phyloP scores from a whole-genome alignment of 2,888 invertebrate genomes.

The Archips crataeganus region DNA sequence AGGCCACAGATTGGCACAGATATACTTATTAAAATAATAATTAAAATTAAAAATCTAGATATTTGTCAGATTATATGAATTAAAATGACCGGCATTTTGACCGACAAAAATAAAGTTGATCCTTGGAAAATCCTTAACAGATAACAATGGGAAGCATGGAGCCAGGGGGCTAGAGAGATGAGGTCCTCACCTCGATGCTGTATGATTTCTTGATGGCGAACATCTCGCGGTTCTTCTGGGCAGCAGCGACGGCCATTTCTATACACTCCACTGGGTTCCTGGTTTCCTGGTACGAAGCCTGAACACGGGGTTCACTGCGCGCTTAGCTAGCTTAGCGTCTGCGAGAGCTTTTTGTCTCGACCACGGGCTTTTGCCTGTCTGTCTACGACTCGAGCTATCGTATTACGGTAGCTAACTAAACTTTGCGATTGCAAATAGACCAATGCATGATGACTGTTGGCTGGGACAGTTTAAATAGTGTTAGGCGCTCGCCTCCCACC shows the following conservation, averaged over 20 bases:
- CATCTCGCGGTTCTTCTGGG: constrained; percentile 97
- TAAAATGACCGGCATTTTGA: constrained; percentile 35
- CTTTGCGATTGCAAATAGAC: constrained; percentile 89
- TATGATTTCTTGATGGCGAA: constrained; percentile 99
- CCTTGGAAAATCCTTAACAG: constrained; percentile 27
- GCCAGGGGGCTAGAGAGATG: constrained; percentile 39
- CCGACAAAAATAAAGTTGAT: constrained; percentile 46
- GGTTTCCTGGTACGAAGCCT: constrained; percentile 62
- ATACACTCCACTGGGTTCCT: constrained; percentile 80
- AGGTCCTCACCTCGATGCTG: constrained; percentile 96
- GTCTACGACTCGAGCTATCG: constrained; percentile 84
- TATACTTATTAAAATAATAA: neutral
- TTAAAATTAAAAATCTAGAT: neutral
- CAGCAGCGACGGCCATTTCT: constrained; percentile 95
- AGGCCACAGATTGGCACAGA: too few relatives aligned
- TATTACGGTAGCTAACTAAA: constrained; percentile 87
- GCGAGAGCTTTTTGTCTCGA: constrained; percentile 84
- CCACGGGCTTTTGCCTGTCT: constrained; percentile 87
- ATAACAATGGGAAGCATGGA: constrained; percentile 19
- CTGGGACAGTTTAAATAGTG: constrained; percentile 89
- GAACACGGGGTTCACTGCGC: constrained; percentile 84
- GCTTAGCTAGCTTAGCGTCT: constrained; percentile 83
- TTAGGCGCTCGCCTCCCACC: constrained; percentile 84
- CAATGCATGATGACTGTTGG: constrained; percentile 88
- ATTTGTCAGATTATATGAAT: neutral